Evolutionary conservation across 2,888 invertebrate species (phyloP), one percentile per base, ranked within the genome.

Genomic region (Diaperis boleti): DNA sequence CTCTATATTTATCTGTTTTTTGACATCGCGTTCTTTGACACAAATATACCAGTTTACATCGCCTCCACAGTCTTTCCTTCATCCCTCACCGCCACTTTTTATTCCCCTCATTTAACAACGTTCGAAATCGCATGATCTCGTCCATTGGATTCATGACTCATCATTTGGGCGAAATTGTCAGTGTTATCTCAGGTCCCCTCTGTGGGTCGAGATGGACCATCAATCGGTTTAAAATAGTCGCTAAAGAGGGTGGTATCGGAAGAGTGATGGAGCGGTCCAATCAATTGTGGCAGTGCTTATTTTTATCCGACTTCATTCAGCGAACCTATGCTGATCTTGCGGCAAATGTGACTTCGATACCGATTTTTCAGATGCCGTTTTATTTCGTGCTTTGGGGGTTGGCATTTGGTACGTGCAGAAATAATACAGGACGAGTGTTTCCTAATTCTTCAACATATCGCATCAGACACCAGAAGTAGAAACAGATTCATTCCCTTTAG

Each of bases 41-140:
- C n/a, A n/a, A n/a, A n/a, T n/a, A n/a, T n/a, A n/a, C n/a, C n/a
- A n/a, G n/a, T n/a, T n/a, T n/a, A n/a, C n/a, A n/a, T n/a, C n/a
- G n/a, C n/a, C n/a, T n/a, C n/a, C n/a, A n/a, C n/a, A n/a, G n/a
- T n/a, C n/a, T n/a, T n/a, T n/a, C n/a, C n/a, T n/a, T n/a, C n/a
- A n/a, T n/a, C n/a, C 42, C 45, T 45, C 52, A 56, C 59, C 57
- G 35, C 13, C 52, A 11, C 67, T 71, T 73, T 71, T 68, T 67
- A 66, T 64, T 73, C 69, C 69, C 73, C 70, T 73, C 73, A 76
- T 76, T 75, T 72, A 74, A 70, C 74, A 73, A 69, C 72, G 70
- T 69, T 62, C 59, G 52, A 62, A 72, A 72, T 73, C 72, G 72
- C 69, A 72, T 71, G 69, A 71, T 70, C 69, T 62, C 54, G 66